Base-by-base conservation (phyloP, 2,888 invertebrate genomes). In the Orchesella flavescens region DNA sequence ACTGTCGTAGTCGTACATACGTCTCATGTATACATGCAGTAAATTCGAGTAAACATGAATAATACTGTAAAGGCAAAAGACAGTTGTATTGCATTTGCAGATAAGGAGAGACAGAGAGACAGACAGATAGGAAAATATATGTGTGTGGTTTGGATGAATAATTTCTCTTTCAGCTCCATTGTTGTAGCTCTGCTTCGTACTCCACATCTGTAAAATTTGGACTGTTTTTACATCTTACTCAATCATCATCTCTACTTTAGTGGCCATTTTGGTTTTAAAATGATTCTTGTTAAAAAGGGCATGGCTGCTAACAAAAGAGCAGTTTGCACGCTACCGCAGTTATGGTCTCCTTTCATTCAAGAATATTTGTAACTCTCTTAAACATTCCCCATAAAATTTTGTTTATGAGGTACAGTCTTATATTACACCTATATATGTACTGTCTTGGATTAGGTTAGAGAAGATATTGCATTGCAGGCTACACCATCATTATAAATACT, bases 231-330 rank as follows among this genome's bases (percentile, higher is more conserved):
- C 12, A 19, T 49, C 17, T 68, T 68, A 49, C 68, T 68, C 21
- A 68, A 68, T 66, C 66, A 66, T 43, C 19, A n/a, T n/a, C n/a
- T n/a, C n/a, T n/a, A n/a, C n/a, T 68, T 68, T 68, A 49, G 34
- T 68, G 68, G 24, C 68, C 68, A 68, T 68, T 46, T 68, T 46
- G 68, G 68, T 68, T 68, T 13, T 55, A 71, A 55, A 55, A 57
- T 69, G 23, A 49, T 5, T 65, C 23, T 46, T 59, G 75, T 68
- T 68, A 68, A 66, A 46, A 46, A 76, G 53, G 76, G 68, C 44
- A 76, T 34, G 76, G n/a, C 76, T 76, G 55, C 55, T 24, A 69
- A 69, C 69, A 61, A 77, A 77, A 23, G 24, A 77, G 34, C 63
- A 75, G 59, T 49, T 59, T 69, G 43, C 77, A 77, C 77, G 77